These are phyloP conservation scores for Chromoteleia sp. DNA, from an alignment of 2,888 invertebrate species.

Conservation along the genomic window DNA sequence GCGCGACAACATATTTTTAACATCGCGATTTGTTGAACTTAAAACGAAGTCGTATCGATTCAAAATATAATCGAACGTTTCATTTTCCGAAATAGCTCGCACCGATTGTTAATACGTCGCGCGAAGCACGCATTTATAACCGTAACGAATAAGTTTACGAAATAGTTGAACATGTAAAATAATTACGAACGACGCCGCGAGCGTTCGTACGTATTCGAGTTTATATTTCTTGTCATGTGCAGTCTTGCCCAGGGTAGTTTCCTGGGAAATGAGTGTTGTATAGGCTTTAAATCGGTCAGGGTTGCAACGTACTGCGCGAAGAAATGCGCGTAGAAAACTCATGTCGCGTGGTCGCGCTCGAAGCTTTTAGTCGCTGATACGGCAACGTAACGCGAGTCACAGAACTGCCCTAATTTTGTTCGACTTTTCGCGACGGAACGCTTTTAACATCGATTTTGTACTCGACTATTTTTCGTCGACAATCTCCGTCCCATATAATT, in stretches of 20 bases:
- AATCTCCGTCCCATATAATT: too few species aligned
- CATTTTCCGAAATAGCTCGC: too few species aligned
- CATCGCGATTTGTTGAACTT: too few species aligned
- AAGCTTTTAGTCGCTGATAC: slow-evolving; percentile 58
- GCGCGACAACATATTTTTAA: too few species aligned
- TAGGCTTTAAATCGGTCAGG: slow-evolving; percentile 44
- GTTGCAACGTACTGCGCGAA: slow-evolving; percentile 48
- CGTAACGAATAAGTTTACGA: too few species aligned
- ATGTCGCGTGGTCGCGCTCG: slow-evolving; percentile 55
- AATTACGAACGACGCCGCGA: too few species aligned
- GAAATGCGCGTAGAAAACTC: slow-evolving; percentile 52
- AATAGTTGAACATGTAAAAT: too few species aligned
- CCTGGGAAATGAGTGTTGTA: slow-evolving; percentile 25
- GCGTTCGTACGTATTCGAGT: too few species aligned
- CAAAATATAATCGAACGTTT: too few species aligned
- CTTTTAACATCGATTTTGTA: slow-evolving; percentile 15
- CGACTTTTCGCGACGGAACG: not conserved
- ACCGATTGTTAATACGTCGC: too few species aligned
- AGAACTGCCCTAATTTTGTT: slow-evolving; percentile 35
- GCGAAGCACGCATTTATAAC: too few species aligned
- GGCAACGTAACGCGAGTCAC: slow-evolving; percentile 48
- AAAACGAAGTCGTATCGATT: too few species aligned
- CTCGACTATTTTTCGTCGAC: not conserved
- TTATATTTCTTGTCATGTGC: not conserved
- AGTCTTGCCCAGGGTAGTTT: slow-evolving; percentile 25